These are phyloP conservation scores for Brachycybe producta DNA, from an alignment of 2,888 invertebrate genomes.

Conservation along the genomic window DNA sequence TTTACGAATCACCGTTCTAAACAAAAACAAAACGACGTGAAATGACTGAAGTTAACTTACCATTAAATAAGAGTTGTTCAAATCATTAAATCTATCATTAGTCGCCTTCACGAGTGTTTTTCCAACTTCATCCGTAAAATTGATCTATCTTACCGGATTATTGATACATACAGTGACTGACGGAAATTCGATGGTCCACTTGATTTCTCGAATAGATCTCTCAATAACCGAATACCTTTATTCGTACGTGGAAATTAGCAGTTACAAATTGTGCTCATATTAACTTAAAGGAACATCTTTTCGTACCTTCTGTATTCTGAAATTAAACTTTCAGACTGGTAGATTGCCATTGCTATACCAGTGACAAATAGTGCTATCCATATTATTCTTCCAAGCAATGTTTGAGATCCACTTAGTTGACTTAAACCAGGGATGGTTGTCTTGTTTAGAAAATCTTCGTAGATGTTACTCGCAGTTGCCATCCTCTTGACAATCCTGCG, in stretches of 20 bases:
- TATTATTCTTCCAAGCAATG: background rate
- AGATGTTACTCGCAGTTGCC: too few species aligned
- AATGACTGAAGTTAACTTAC: too few species aligned
- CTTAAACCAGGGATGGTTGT: slow-evolving; percentile 12
- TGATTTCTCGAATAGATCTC: background rate
- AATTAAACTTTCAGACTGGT: slow-evolving; percentile 13
- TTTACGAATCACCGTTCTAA: too few species aligned
- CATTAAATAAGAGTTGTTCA: too few species aligned
- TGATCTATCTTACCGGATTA: background rate
- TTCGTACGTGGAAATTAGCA: too few species aligned
- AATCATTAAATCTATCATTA: background rate
- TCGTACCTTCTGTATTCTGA: slow-evolving; percentile 4
- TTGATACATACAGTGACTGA: slow-evolving; percentile 11
- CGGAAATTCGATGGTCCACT: slow-evolving; percentile 4
- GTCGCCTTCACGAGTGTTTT: background rate
- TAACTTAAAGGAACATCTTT: too few species aligned
- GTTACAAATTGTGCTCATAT: too few species aligned
- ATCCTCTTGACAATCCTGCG: too few species aligned
- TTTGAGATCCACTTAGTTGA: slow-evolving; percentile 3
- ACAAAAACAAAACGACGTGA: too few species aligned
- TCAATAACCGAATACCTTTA: slow-evolving; percentile 10
- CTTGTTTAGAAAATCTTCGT: slow-evolving; percentile 2
- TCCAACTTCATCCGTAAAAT: background rate
- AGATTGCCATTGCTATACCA: slow-evolving; percentile 14
- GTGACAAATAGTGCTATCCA: slow-evolving; percentile 6